phyloP scores from a whole-genome alignment of 2,797 vertebrate species.

The Yasuhikotakia modesta region DNA sequence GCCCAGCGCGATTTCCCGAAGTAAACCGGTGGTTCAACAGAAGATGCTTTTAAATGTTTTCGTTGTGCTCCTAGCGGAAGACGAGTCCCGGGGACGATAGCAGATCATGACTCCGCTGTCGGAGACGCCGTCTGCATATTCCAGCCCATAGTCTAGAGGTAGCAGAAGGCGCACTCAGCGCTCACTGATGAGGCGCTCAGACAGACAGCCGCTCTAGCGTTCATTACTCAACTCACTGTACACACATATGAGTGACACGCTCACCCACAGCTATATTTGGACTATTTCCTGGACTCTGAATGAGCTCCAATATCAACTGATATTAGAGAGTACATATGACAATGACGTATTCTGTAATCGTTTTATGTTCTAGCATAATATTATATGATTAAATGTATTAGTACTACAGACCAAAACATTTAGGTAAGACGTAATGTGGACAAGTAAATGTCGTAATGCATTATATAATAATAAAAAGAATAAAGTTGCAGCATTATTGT shows the following conservation, averaged over 20 bases:
- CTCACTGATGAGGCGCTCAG: constrained; percentile 38
- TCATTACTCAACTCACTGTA: constrained; percentile 50
- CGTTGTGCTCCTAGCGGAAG: constrained; percentile 70
- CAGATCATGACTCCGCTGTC: constrained; percentile 77
- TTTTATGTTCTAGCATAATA: too few relatives aligned
- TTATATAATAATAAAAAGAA: too few relatives aligned
- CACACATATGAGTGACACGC: constrained; percentile 39
- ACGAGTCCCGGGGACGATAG: constrained; percentile 75
- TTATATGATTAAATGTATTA: neutral
- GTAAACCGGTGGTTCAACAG: constrained; percentile 55
- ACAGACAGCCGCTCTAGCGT: constrained; percentile 37
- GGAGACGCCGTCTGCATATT: constrained; percentile 70
- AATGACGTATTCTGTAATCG: too few relatives aligned
- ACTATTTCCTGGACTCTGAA: constrained; percentile 25
- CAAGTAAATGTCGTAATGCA: too few relatives aligned
- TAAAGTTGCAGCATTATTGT: too few relatives aligned
- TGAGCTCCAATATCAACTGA: neutral
- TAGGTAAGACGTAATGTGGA: too few relatives aligned
- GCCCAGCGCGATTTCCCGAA: constrained; percentile 53
- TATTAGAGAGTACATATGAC: neutral
- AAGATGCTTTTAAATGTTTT: constrained; percentile 60
- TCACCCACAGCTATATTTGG: constrained; percentile 10
- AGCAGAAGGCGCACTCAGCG: constrained; percentile 45
- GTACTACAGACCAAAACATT: too few relatives aligned
- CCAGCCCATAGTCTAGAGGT: constrained; percentile 67